Percentiles rank a stretch among this genome's conserved stretches.
phyloP scores from a whole-genome alignment of 2,797 vertebrate genomes.

The Urosaurus nigricauda region DNA sequence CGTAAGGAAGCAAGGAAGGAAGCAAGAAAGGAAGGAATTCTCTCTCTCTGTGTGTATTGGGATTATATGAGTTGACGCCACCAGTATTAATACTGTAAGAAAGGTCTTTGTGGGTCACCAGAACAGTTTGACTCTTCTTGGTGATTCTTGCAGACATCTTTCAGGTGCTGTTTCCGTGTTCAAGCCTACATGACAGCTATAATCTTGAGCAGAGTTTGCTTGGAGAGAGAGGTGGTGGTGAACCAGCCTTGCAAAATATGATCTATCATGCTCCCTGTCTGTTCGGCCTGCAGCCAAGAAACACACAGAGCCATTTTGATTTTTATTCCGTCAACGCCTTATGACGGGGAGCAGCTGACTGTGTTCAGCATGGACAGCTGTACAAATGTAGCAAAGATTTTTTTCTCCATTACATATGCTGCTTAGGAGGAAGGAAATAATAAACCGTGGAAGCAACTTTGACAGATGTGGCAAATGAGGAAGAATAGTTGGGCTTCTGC shows the following conservation, averaged over 20 bases:
- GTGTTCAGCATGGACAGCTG: constrained; percentile 22
- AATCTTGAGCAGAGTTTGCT: neutral
- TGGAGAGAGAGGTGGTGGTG: constrained; percentile 37
- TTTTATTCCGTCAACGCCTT: constrained; percentile 40
- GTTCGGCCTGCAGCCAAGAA: constrained; percentile 30
- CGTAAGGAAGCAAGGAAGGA: too few species aligned
- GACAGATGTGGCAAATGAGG: neutral
- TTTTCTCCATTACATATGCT: neutral
- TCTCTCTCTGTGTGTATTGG: constrained; percentile 47
- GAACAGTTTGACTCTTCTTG: constrained; percentile 30
- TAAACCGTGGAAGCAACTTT: neutral
- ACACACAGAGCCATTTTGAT: constrained; percentile 5
- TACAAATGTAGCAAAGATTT: constrained; percentile 22
- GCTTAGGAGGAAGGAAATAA: neutral
- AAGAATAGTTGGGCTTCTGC: neutral
- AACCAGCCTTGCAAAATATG: constrained; percentile 24
- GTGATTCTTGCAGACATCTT: constrained; percentile 41
- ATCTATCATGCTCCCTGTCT: constrained; percentile 40
- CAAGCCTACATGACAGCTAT: constrained; percentile 41
- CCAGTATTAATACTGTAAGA: constrained; percentile 50
- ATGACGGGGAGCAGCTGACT: constrained; percentile 22
- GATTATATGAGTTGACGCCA: constrained; percentile 48
- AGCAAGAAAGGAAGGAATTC: too few species aligned
- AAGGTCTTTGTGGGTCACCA: constrained; percentile 44
- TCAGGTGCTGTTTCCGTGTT: constrained; percentile 34